These are phyloP conservation scores for Brachypalpus laphriformis DNA, from an alignment of 2,888 invertebrate genomes.

Conservation along the genomic window DNA sequence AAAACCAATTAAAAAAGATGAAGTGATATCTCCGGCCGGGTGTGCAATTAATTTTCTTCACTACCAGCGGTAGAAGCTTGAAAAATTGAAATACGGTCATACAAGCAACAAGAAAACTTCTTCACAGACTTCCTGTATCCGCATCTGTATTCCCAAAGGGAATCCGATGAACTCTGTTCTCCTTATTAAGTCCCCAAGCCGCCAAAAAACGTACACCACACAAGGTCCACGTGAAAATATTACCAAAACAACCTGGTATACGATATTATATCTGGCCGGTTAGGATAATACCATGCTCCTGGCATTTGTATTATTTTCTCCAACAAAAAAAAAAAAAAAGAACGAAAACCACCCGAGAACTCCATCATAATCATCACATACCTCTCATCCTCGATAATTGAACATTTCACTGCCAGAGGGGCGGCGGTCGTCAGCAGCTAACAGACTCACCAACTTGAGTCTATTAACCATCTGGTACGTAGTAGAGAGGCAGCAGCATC, in stretches of 20 bases:
- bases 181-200: slow-evolving; percentile 8
- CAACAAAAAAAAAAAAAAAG: background rate
- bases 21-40: slow-evolving; percentile 13
- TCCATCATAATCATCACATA: slow-evolving; percentile 5
- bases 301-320: slow-evolving; percentile 9
- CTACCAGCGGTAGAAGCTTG: background rate
- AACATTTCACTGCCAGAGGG: slow-evolving; percentile 1
- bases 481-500: background rate
- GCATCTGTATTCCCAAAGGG: slow-evolving; percentile 2
- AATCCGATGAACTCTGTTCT: background rate
- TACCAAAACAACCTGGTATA: slow-evolving; percentile 18
- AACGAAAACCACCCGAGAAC: background rate
- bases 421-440: background rate
- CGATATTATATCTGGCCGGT: background rate
- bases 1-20: slow-evolving; percentile 24
- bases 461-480: background rate
- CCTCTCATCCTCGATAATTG: background rate
- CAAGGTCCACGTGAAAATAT: slow-evolving; percentile 28
- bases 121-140: background rate
- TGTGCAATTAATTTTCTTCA: background rate
- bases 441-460: background rate
- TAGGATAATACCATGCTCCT: slow-evolving; percentile 13
- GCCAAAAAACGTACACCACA: background rate
- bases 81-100: background rate
- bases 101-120: background rate